Evolutionary conservation across 1,140 invertebrate genomes (phyloP).

Genomic region (Piezodorus guildinii): DNA sequence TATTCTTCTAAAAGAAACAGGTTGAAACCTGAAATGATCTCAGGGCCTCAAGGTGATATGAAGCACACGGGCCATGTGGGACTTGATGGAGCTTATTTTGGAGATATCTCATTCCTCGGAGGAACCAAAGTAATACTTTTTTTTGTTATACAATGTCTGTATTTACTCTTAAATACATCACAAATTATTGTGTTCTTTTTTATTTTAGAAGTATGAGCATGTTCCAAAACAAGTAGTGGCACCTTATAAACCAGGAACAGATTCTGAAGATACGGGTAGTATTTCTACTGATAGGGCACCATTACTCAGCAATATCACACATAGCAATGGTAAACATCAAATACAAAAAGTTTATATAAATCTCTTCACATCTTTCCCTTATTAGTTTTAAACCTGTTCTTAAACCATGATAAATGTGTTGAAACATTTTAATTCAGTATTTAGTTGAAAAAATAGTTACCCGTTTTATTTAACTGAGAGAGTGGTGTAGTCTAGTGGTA

Average conservation of each 20-base stretch:
- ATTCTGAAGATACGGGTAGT: conserved; percentile 36
- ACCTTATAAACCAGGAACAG: conserved; percentile 76
- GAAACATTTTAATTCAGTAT: no score
- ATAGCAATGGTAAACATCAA: conserved; percentile 24
- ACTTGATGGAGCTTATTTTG: conserved; percentile 91
- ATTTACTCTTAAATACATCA: conserved; percentile 19
- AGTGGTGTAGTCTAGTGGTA: no score
- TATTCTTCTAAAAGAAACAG: conserved; percentile 52
- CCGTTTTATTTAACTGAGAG: no score
- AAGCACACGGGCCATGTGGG: conserved; percentile 96
- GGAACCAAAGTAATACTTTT: conserved; percentile 42
- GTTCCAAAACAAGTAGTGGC: conserved; percentile 75
- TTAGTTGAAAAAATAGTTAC: no score
- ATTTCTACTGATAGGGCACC: conserved; percentile 41
- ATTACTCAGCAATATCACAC: conserved; percentile 31
- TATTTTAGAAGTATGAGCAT: conserved; percentile 48
- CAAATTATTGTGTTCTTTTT: conserved; percentile 22
- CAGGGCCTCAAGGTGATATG: conserved; percentile 88
- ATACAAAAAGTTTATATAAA: no score
- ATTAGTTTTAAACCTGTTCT: no score
- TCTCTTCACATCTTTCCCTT: no score
- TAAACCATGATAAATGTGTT: no score
- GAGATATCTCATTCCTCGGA: conserved; percentile 78
- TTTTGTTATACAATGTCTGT: no score
- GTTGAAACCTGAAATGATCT: conserved; percentile 87